Evolutionary conservation across 2,888 invertebrate genomes (phyloP), one percentile per base, ranked within the genome.

Genomic region (Peribatodes rhomboidaria): DNA sequence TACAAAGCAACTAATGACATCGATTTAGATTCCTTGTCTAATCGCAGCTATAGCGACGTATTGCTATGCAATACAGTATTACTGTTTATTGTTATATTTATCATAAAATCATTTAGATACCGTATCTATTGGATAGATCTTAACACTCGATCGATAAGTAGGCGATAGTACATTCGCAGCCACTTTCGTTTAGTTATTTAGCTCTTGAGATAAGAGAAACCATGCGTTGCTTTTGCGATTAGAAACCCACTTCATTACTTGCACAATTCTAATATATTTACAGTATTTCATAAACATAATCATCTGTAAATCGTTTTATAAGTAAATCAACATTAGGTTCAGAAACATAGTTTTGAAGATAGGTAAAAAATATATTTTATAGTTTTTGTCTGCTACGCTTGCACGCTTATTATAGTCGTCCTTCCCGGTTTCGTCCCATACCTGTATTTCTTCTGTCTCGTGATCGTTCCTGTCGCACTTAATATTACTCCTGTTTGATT

Each of bases 41-140:
- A 61, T 61, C 53, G 22, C 20, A 18, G 1, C 16, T 20, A 27
- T 39, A 47, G 13, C 14, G 13, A 50, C 50, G 18, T 33, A 20
- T 47, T 46, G 37, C 44, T 18, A 31, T 47, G 14, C 14, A 49
- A 55, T 39, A 39, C 22, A 52, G 9, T 53, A 18, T 46, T 39
- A 46, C 47, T 16, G 54, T 56, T 46, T 52, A 70, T 57, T 50
- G 58, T 59, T 72, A 55, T 65, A 44, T 50, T 50, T 59, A 18
- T 65, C 49, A 62, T 71, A 68, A 65, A 54, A 55, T 59, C 39
- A 67, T 46, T 56, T 55, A 35, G 61, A 61, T 66, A 61, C 0
- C 4, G n/a, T 61, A 66, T 61, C 61, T 61, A 16, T 61, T 57
- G 47, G 50, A 37, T 50, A 50, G 61, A 65, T 65, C 56, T 63